These are phyloP conservation scores for Anoncus sp. DNA, from an alignment of 2,888 invertebrate species.

Conservation along the genomic window DNA sequence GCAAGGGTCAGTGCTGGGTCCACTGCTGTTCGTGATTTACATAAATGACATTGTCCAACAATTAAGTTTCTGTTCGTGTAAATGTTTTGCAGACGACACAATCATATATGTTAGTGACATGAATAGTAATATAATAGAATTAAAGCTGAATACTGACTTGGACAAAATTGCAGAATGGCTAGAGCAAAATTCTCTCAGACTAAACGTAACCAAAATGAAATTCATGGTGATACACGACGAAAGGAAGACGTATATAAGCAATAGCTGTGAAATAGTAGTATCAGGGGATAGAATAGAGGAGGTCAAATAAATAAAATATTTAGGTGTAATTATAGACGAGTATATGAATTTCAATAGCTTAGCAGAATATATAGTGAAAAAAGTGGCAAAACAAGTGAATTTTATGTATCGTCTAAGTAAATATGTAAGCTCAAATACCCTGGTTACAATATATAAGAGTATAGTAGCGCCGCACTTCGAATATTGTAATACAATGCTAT, in stretches of 20 bases:
- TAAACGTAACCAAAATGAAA: background rate
- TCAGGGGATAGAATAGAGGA: background rate
- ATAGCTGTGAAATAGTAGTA: background rate
- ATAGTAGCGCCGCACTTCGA: slow-evolving; percentile 47
- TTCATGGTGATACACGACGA: background rate
- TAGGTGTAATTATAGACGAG: slow-evolving; percentile 46
- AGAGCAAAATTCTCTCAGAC: background rate
- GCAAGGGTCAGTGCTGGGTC: slow-evolving; percentile 64
- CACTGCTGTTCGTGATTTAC: slow-evolving; percentile 61
- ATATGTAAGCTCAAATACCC: slow-evolving; percentile 37
- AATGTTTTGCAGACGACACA: slow-evolving; percentile 12
- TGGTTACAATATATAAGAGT: slow-evolving; percentile 33
- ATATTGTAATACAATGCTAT: slow-evolving; percentile 48
- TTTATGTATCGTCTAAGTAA: too few species aligned
- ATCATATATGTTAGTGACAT: background rate
- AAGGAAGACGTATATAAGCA: background rate
- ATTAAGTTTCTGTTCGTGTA: background rate
- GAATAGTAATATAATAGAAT: background rate
- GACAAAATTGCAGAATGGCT: background rate
- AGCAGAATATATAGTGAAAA: slow-evolving; percentile 36
- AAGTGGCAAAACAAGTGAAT: too few species aligned
- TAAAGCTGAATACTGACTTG: background rate
- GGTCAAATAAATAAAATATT: slow-evolving; percentile 30
- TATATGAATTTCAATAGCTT: slow-evolving; percentile 47
- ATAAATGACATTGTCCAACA: slow-evolving; percentile 44